Conservation (phyloP, 2,797 vertebrate genomes). For the Delichon dasypus region DNA sequence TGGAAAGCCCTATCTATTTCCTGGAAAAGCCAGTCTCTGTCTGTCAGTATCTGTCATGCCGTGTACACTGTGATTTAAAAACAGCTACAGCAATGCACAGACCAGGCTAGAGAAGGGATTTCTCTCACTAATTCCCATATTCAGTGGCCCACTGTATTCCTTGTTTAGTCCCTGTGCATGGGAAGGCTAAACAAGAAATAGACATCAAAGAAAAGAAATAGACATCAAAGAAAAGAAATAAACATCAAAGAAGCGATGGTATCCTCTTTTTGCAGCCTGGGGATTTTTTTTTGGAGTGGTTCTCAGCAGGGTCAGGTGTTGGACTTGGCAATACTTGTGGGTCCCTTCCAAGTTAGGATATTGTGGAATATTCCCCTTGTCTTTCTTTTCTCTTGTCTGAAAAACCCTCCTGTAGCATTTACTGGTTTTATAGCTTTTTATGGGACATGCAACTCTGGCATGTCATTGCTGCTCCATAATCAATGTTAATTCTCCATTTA, state of each 20-base stretch:
- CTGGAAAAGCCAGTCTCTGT: not conserved
- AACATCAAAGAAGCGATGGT: not conserved
- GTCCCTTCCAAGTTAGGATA: not conserved
- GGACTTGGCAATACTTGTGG: too few relatives aligned
- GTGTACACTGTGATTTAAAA: not conserved
- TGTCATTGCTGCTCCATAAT: not conserved
- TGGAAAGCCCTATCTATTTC: not conserved
- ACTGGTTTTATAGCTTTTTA: not conserved
- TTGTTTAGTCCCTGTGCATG: not conserved
- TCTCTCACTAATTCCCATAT: not conserved
- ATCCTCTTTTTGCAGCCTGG: not conserved
- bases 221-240: not conserved
- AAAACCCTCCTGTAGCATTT: not conserved
- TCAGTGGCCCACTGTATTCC: not conserved
- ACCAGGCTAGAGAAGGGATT: not conserved
- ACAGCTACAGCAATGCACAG: not conserved
- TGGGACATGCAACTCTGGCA: not conserved
- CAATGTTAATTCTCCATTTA: slow-evolving; percentile 22
- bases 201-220: too few relatives aligned
- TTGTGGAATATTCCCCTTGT: not conserved
- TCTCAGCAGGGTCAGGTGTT: not conserved
- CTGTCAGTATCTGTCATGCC: not conserved
- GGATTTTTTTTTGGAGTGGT: not conserved
- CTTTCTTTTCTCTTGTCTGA: not conserved
- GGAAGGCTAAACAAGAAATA: not conserved